Percentiles rank a stretch among this genome's conserved stretches.
phyloP scores from a whole-genome alignment of 2,888 invertebrate species.

The Ormyrus nitidulus region DNA sequence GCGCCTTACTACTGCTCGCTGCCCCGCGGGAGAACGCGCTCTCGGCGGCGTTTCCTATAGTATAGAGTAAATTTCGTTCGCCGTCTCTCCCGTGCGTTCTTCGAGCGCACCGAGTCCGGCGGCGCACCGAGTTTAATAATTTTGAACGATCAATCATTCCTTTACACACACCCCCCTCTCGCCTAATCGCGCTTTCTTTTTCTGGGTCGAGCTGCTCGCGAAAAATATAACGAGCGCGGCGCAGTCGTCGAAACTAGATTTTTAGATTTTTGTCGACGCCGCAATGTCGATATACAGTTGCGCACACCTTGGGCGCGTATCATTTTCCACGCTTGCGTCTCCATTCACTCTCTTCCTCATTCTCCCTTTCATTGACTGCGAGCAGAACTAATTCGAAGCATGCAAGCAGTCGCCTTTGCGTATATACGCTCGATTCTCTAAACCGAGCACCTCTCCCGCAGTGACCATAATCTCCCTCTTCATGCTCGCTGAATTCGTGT shows the following conservation, averaged over 20 bases:
- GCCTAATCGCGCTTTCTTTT: neutral
- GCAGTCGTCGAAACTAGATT: no score
- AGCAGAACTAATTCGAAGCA: neutral
- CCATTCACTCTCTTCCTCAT: constrained; percentile 21
- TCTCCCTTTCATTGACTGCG: constrained; percentile 28
- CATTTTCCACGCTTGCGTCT: constrained; percentile 2
- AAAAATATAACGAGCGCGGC: no score
- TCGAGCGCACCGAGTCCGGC: no score
- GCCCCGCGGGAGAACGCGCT: constrained; percentile 9
- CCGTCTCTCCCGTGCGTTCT: neutral
- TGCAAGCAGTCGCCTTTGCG: no score
- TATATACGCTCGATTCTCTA: no score
- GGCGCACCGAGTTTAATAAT: no score
- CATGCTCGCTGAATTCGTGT: no score
- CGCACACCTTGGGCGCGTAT: neutral
- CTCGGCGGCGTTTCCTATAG: neutral
- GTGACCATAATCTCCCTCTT: no score
- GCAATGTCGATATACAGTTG: no score
- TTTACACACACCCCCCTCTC: no score
- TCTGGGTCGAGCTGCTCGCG: neutral
- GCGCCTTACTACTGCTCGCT: neutral
- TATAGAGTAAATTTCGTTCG: constrained; percentile 20
- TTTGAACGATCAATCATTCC: neutral
- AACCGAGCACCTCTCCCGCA: no score
- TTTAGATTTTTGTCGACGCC: no score